A percentile compares a stretch with the other conserved stretches of the same genome.
These are phyloP conservation scores for Nemotelus nigrinus DNA, from an alignment of 2,888 invertebrate genomes.

Conservation along the genomic window DNA sequence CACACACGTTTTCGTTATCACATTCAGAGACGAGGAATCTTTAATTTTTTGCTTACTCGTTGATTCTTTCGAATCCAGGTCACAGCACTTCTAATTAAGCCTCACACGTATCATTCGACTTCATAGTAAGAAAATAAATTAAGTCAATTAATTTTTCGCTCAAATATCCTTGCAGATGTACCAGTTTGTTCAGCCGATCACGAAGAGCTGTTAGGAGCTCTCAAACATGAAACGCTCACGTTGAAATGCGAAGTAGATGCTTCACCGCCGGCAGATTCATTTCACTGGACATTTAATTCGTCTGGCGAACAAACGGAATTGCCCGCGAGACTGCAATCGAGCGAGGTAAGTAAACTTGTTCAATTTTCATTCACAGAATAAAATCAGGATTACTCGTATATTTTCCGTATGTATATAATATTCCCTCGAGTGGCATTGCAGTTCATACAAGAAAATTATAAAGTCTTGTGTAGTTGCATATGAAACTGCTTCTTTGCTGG, in stretches of 20 bases:
- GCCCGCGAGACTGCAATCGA: slow-evolving; percentile 70
- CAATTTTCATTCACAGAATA: slow-evolving; percentile 31
- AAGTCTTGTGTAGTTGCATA: background rate
- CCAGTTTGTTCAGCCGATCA: slow-evolving; percentile 81
- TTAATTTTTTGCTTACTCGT: no score
- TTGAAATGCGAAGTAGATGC: slow-evolving; percentile 88
- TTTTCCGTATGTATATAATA: background rate
- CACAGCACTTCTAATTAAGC: no score
- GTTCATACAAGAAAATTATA: slow-evolving; percentile 27
- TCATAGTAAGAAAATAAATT: background rate
- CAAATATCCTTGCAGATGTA: slow-evolving; percentile 61
- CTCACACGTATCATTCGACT: background rate
- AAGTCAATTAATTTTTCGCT: background rate
- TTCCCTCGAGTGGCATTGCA: slow-evolving; percentile 21
- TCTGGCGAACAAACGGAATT: slow-evolving; percentile 86
- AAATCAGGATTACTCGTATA: slow-evolving; percentile 19
- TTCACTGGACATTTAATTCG: slow-evolving; percentile 94
- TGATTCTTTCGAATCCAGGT: no score
- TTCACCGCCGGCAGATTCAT: slow-evolving; percentile 85
- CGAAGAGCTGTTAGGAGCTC: slow-evolving; percentile 84
- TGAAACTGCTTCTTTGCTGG: background rate
- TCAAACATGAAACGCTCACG: slow-evolving; percentile 88
- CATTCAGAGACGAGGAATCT: no score
- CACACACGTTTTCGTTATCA: no score
- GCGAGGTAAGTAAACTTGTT: slow-evolving; percentile 61